These are phyloP conservation scores for Chromis chromis DNA, from an alignment of 2,797 vertebrate genomes.

Conservation along the genomic window DNA sequence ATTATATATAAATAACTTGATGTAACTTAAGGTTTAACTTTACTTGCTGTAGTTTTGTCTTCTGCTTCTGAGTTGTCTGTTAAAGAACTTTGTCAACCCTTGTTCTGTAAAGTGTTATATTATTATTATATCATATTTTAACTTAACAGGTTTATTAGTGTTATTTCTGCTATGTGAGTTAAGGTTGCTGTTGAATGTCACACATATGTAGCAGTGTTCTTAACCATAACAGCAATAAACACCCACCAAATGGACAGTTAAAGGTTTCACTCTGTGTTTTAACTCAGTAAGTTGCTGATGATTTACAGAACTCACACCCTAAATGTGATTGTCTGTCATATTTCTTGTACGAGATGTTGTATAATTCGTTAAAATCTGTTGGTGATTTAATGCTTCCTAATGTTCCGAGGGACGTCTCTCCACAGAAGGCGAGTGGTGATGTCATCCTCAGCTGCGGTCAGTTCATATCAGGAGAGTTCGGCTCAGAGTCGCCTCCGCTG, in stretches of 20 bases:
- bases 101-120: too few relatives aligned
- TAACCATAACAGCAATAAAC: background rate
- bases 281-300: background rate
- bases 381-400: background rate
- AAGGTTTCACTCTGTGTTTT: background rate
- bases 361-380: too few relatives aligned
- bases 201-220: background rate
- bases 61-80: too few relatives aligned
- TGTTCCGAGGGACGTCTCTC: constrained; percentile 42
- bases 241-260: background rate
- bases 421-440: constrained; percentile 56
- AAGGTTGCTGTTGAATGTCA: background rate
- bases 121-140: too few relatives aligned
- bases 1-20: too few relatives aligned
- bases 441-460: constrained; percentile 55
- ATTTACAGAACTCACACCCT: background rate
- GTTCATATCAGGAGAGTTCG: constrained; percentile 58
- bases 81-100: too few relatives aligned
- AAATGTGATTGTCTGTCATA: too few relatives aligned
- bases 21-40: too few relatives aligned
- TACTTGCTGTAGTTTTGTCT: too few relatives aligned
- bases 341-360: background rate
- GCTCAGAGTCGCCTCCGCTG: constrained; percentile 57
- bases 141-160: background rate
- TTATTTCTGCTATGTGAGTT: background rate